phyloP scores from a whole-genome alignment of 2,113 vertebrate genomes.

The Rousettus leschenaultii region DNA sequence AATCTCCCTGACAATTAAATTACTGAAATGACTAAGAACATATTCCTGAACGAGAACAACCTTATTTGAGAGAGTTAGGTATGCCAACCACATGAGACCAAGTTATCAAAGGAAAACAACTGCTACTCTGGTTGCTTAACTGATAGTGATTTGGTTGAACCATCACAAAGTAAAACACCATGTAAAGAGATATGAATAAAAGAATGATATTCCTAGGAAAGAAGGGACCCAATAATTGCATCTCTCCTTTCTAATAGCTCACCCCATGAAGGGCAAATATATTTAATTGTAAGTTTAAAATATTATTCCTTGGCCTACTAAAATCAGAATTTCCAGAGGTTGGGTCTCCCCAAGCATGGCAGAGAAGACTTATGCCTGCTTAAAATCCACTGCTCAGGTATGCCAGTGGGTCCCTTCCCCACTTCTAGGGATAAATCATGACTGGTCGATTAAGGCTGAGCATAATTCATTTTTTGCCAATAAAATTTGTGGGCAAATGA shows the following conservation, averaged over 20 bases:
- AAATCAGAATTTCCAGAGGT: neutral
- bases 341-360: neutral
- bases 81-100: neutral
- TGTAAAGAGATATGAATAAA: neutral
- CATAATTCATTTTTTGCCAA: neutral
- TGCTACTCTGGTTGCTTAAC: neutral
- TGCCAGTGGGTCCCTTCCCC: neutral
- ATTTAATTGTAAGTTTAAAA: conserved; percentile 20
- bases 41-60: neutral
- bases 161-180: neutral
- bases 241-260: neutral
- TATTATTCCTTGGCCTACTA: neutral
- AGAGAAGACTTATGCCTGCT: neutral
- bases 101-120: neutral
- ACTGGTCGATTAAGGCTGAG: neutral
- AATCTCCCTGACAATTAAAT: neutral
- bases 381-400: neutral
- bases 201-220: neutral
- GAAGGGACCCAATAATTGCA: neutral
- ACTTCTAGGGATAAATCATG: neutral
- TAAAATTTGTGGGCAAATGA: conserved; percentile 10
- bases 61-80: conserved; percentile 15
- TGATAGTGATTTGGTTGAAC: neutral
- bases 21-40: conserved; percentile 16
- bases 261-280: neutral